phyloP scores from a whole-genome alignment of 1,140 invertebrate species.

The Leptopilina boulardi region DNA sequence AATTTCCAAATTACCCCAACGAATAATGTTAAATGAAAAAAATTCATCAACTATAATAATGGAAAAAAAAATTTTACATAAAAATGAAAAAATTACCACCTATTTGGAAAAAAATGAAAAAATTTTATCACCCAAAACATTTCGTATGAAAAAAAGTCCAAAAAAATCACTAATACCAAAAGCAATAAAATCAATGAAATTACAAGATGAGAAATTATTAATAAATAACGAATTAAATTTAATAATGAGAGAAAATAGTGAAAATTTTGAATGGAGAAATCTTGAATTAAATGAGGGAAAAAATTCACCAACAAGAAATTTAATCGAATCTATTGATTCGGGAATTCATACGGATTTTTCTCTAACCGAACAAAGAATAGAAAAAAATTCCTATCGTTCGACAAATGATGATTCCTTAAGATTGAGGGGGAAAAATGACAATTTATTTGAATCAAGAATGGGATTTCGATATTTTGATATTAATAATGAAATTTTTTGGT shows the following conservation, averaged over 20 bases:
- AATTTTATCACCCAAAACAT: neutral
- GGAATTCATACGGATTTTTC: conserved; percentile 59
- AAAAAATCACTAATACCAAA: neutral
- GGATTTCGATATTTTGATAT: conserved; percentile 38
- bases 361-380: conserved; percentile 9
- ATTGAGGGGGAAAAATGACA: conserved; percentile 36
- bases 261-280: conserved; percentile 36
- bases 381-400: conserved; percentile 39
- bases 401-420: conserved; percentile 1
- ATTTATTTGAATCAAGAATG: neutral
- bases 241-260: neutral
- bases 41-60: neutral
- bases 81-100: neutral
- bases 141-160: too few relatives aligned
- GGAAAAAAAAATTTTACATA: neutral
- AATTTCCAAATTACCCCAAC: neutral
- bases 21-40: neutral
- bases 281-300: conserved; percentile 3
- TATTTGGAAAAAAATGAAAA: neutral
- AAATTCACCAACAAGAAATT: neutral
- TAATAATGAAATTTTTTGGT: conserved; percentile 36
- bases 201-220: neutral
- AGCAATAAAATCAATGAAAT: neutral
- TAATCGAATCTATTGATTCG: conserved; percentile 62
- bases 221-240: neutral